Evolutionary conservation across 2,113 vertebrate species (phyloP).

Genomic region (Lepus europaeus): DNA sequence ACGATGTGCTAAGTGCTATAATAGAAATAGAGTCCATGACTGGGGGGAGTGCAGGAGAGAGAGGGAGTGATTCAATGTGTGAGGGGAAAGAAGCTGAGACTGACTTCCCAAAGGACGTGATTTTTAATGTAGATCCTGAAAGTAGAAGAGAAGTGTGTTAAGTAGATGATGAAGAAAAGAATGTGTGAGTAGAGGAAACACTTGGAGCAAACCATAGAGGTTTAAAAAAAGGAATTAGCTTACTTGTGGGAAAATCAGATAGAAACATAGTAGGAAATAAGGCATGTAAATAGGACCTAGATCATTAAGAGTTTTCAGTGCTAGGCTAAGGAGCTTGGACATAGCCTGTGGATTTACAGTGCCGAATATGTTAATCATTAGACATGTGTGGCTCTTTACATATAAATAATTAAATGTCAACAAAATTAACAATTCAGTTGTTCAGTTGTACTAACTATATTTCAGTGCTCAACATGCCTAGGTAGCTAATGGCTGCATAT

Average conservation of each 20-base stretch:
- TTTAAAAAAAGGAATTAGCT: background rate
- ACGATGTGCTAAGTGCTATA: background rate
- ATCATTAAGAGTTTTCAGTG: background rate
- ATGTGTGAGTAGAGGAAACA: background rate
- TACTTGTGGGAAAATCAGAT: background rate
- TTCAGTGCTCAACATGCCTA: background rate
- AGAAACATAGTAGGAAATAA: background rate
- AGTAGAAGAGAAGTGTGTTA: conserved; percentile 17
- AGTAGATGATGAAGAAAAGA: background rate
- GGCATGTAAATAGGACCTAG: background rate
- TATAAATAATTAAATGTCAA: background rate
- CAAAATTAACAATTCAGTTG: background rate
- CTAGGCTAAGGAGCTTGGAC: background rate
- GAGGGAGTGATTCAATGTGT: background rate
- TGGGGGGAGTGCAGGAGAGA: background rate
- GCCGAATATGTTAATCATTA: background rate
- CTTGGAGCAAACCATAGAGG: background rate
- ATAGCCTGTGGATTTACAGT: background rate
- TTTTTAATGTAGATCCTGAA: conserved; percentile 47
- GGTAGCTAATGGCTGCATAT: background rate
- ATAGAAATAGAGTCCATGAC: background rate
- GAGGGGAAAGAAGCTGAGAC: background rate
- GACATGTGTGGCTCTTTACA: background rate
- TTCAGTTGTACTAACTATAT: background rate
- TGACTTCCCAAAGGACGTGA: background rate